Base-by-base conservation (phyloP, 2,113 vertebrate species). In the Serinus canaria region DNA sequence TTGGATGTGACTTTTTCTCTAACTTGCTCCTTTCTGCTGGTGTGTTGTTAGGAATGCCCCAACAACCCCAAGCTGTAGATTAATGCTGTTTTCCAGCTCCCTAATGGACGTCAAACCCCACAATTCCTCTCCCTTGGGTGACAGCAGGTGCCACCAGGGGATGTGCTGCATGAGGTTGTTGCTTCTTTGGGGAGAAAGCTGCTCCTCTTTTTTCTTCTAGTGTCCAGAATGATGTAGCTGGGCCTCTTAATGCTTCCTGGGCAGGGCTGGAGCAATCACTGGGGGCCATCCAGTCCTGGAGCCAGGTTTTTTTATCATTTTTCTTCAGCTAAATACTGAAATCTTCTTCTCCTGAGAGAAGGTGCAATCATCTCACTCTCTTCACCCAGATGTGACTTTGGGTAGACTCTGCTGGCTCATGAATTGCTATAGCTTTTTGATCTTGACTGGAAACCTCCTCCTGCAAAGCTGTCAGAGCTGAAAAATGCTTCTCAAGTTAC, bases 321-420 rank as follows among this genome's bases (percentile, higher is more conserved):
- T 52, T 25, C 13, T 10, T 58, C 3, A 27, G n/a, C 12, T 52
- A 43, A 62, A 62, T 53, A 27, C 14, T 78, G 37, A 78, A 78
- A 56, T 6, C 30, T 46, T 87, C 4, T 16, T 87, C 4, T 16
- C 4, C 8, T 79, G 67, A 23, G 17, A 41, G 9, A 56, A 39
- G 7, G 28, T 63, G 15, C 9, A 49, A 11, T 9, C 1, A 1
- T 25, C 33, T 55, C 3, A 1, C 7, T 46, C 14, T 64, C 18
- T 33, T 82, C 33, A 46, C 20, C 43, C 63, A 52, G 37, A 13
- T 77, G 25, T 84, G 56, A n/a, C 60, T 83, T 63, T 33, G 46
- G 13, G 39, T 41, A 53, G 68, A 35, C 20, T 77, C 20, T 63
- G 23, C 85, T 70, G 59, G 28, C 59, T 83, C 3, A 0, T 73